Base-by-base conservation (phyloP, 2,797 vertebrate species). In the Spondyliosoma cantharus region DNA sequence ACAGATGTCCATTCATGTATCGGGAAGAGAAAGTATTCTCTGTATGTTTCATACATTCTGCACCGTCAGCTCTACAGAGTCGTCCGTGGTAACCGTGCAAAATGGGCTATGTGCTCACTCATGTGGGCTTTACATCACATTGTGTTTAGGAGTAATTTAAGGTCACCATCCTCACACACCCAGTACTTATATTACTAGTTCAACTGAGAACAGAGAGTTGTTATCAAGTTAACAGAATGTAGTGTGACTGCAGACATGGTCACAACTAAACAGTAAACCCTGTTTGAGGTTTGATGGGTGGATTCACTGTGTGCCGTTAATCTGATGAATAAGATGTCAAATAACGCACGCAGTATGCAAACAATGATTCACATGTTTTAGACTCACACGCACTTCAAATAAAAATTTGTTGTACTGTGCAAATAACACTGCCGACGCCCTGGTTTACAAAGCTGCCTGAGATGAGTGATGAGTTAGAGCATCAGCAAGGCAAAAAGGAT, bases 1-100 rank as follows among this genome's bases (percentile, higher is more conserved):
- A 92, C 86, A 93, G 78, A 84, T 74, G 80, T 71, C 67, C 74
- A 87, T 90, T 92, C 83, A 92, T 73, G 58, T 71, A 49, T 76
- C 65, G 61, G 67, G 58, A 71, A 67, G 76, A 84, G 19, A 72
- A 86, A 80, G 74, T 76, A 73, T 78, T 79, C 52, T 73, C 29
- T 84, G 76, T 88, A 72, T 86, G 79, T 77, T 83, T 89, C 45
- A 71, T 25, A 43, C 56, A 80, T 81, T 89, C 65, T 90, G 83
- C 69, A 66, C n/a, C 32, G 52, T 87, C 86, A 87, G 73, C 85
- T 57, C 52, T 61, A 67, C 22, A 0, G 49, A 43, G 49, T 54
- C 0, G 11, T 71, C 27, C 2, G 4, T 69, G 80, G 57, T 57
- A 74, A 78, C 27, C 20, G 25, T 76, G 59, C 60, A 50, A 57